Evolutionary conservation across 2,888 invertebrate species (phyloP), one percentile per base, ranked within the genome.

Genomic region (Troides oblongomaculatus): DNA sequence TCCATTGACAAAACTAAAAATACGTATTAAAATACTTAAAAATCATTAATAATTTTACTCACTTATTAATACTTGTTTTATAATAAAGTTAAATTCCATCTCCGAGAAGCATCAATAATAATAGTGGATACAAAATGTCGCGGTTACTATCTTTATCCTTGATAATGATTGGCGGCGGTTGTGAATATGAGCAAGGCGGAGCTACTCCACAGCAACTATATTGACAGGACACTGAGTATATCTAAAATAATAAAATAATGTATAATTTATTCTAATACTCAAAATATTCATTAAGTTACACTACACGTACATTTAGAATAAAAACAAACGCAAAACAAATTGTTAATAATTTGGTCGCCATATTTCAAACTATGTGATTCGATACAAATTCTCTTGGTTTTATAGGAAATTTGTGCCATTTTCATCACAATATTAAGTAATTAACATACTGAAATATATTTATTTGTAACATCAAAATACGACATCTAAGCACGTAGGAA

Each of bases 101-200:
- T 60, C 77, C 78, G 21, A 84, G 72, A 14, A 83, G 70, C 68
- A 84, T 72, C n/a, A 84, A 60, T 18, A 85, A 69, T 18, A 85
- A 76, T 23, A 84, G 74, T 25, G 83, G 84, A 69, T 79, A 81
- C 18, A 81, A 72, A 21, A 81, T 74, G 68, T 85, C 80, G 50
- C 73, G 76, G 66, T 82, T 81, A 30, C 30, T 30, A 61, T 73
- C 75, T 36, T 76, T 75, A 65, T 77, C 74, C 30, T 77, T 72
- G 50, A 73, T 74, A 64, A 72, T 78, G 36, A 82, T 76, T 14
- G 83, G 81, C 58, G 76, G 79, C 50, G 78, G 79, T 5, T 75
- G 73, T 7, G 65, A 46, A 61, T 76, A 80, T 36, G 73, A 72
- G 4, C 74, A 71, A 21, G 74, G 74, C 53, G 69, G 75, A 39